Conservation (phyloP, 2,113 vertebrate species). For the Recurvirostra avosetta region DNA sequence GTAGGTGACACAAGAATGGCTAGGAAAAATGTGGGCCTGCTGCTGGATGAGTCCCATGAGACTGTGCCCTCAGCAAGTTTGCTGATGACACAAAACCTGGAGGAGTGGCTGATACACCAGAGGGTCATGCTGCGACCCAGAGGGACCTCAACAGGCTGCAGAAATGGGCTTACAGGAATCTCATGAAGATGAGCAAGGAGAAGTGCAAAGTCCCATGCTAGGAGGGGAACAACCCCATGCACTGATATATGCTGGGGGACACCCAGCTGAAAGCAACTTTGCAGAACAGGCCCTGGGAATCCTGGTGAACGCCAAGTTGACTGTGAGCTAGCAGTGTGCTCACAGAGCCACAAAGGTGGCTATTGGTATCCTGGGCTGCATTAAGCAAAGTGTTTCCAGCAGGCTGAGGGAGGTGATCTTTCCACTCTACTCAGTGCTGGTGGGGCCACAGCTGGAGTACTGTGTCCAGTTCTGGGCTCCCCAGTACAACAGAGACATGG, state of each 20-base stretch:
- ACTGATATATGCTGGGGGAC: not conserved
- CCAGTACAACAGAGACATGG: not conserved
- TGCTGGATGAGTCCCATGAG: not conserved
- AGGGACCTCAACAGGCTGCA: not conserved
- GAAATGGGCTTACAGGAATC: not conserved
- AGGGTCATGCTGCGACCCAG: not conserved
- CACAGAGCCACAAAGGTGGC: not conserved
- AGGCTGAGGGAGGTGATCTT: not conserved
- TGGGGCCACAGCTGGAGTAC: not conserved
- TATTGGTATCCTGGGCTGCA: not conserved
- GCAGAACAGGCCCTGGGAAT: accelerated
- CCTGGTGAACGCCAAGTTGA: not conserved
- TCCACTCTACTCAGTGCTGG: not conserved
- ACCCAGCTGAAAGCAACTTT: not conserved
- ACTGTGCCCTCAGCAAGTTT: not conserved
- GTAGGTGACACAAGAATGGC: not conserved
- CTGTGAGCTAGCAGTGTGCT: not conserved
- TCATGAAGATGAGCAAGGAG: not conserved
- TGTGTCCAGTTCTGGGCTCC: not conserved
- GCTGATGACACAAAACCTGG: not conserved
- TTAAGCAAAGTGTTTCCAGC: not conserved
- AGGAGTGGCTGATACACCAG: not conserved
- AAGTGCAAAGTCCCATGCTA: not conserved
- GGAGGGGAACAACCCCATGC: not conserved
- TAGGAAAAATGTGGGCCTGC: not conserved